Base-by-base conservation (phyloP, 1,140 invertebrate species). In the Aphelenchoides avenae region DNA sequence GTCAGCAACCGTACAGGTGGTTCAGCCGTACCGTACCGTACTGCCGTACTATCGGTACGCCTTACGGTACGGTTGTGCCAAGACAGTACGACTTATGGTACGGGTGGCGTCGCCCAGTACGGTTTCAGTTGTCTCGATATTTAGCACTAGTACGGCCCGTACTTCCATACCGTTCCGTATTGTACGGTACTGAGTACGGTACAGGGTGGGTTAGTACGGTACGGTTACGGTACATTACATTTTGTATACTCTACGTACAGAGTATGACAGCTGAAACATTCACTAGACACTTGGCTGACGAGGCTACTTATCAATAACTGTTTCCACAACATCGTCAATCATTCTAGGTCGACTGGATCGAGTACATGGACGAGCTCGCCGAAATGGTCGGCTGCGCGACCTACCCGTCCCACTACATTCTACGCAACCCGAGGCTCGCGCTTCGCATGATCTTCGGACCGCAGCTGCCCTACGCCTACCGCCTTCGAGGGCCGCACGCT, bases 381-480 rank as follows among this genome's bases (percentile, higher is more conserved):
- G 63, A 71, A 5, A 3, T 73, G 22, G 66, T 77, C 39, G 79
- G 78, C 6, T 72, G 64, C 36, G 74, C 76, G 44, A 79, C 79
- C 1, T 60, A 79, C 40, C 24, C 79, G 1, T 22, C 65, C 61
- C 56, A 75, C 61, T 26, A 30, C 24, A 9, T 39, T 0, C 37
- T 60, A 36, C 18, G 34, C n/a, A n/a, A n/a, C 42, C 63, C 51
- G 2, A 3, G 33, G 30, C 42, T 66, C 5, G 54, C 57, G 22
- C 50, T 27, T 18, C 18, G 36, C 24, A 29, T 74, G 27, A 59
- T 77, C 6, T 72, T 78, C 57, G 81, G 79, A 5, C 74, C 80
- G 1, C 78, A 76, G 57, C 64, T 77, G 0, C 77, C 81, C 0
- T 82, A 81, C 59, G 81, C 80, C 49, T 82, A 80, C 64, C 68